Conservation (phyloP, 2,113 vertebrate genomes). For the Nyctereutes procyonoides region DNA sequence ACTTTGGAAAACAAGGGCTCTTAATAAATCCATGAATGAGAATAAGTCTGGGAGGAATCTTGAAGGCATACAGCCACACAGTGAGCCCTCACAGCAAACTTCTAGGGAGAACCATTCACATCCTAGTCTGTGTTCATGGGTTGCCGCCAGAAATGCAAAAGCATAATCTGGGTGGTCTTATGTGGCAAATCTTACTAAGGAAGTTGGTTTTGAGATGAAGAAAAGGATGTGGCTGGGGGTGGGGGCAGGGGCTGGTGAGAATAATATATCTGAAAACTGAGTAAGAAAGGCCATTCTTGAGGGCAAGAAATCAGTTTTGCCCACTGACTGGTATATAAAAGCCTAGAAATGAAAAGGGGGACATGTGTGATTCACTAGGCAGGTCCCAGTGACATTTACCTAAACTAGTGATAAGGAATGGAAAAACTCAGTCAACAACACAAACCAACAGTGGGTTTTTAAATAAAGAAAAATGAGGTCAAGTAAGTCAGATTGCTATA, state of each 20-base stretch:
- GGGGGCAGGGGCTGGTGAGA: rapidly evolving
- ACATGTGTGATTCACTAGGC: not conserved
- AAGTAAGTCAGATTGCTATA: conserved; percentile 3
- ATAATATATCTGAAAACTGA: not conserved
- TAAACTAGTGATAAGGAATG: not conserved
- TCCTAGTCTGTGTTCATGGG: not conserved
- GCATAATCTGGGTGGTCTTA: not conserved
- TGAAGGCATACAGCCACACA: not conserved
- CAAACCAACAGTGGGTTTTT: not conserved
- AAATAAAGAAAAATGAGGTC: not conserved
- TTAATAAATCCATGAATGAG: not conserved
- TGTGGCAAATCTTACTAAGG: not conserved
- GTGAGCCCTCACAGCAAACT: not conserved
- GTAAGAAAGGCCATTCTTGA: not conserved
- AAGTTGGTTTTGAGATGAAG: not conserved
- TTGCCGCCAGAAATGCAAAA: not conserved
- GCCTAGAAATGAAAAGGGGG: not conserved
- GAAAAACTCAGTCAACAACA: not conserved
- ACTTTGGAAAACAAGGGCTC: not conserved
- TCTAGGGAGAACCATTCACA: not conserved
- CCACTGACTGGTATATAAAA: not conserved
- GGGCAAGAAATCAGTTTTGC: not conserved
- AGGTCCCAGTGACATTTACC: not conserved
- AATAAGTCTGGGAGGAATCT: not conserved
- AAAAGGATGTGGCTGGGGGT: not conserved